A percentile compares a stretch with the other conserved stretches of the same genome.
phyloP scores from a whole-genome alignment of 2,797 vertebrate species.

The Fistularia commersonii region DNA sequence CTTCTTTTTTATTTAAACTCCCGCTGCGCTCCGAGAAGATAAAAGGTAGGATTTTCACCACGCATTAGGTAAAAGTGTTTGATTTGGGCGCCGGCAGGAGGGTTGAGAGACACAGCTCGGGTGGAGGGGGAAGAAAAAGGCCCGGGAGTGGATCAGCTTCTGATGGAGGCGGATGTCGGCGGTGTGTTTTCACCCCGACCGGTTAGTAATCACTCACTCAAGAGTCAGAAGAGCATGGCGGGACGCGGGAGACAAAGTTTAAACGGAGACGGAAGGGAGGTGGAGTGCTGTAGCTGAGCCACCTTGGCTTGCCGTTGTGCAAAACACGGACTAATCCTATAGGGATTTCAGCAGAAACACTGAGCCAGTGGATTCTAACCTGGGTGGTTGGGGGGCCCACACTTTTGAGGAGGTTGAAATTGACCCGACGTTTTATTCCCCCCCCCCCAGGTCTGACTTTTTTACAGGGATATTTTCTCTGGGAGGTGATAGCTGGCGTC shows the following conservation, averaged over 20 bases:
- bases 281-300: conserved; percentile 22
- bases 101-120: conserved; percentile 14
- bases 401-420: too few relatives aligned
- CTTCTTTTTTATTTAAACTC: conserved; percentile 39
- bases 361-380: conserved; percentile 51
- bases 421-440: neutral
- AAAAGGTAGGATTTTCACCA: conserved; percentile 49
- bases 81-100: conserved; percentile 35
- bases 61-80: conserved; percentile 54
- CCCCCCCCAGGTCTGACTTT: neutral
- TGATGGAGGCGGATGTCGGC: conserved; percentile 27
- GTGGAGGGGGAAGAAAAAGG: neutral
- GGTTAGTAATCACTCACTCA: conserved; percentile 42
- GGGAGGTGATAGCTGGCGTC: conserved; percentile 49
- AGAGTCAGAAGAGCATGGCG: conserved; percentile 24
- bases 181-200: conserved; percentile 32
- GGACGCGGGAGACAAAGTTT: conserved; percentile 20
- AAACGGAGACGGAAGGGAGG: conserved; percentile 16
- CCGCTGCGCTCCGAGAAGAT: conserved; percentile 41
- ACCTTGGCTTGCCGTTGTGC: conserved; percentile 24
- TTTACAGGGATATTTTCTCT: neutral
- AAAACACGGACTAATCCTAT: conserved; percentile 39
- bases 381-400: conserved; percentile 28
- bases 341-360: conserved; percentile 53
- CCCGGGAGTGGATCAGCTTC: conserved; percentile 3